Percentiles rank a stretch among this genome's conserved stretches.
These are phyloP conservation scores for Synaphobranchus kaupii DNA, from an alignment of 2,797 vertebrate species.

Conservation along the genomic window DNA sequence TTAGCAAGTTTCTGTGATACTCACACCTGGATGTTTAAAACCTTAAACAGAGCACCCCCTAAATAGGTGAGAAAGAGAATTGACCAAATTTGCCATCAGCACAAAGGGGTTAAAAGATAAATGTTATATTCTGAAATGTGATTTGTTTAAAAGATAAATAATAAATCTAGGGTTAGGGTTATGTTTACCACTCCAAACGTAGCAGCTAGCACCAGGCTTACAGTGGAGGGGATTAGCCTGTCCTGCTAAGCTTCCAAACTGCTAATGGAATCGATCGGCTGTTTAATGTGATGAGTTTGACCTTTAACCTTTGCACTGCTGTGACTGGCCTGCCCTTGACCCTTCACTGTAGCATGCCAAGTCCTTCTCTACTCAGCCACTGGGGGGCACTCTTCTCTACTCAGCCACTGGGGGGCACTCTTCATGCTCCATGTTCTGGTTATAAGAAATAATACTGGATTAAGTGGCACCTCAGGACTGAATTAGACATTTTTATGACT, in stretches of 20 bases:
- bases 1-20: too few species aligned
- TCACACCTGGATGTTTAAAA: too few species aligned
- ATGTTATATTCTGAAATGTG: not conserved
- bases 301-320: not conserved
- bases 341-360: not conserved
- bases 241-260: not conserved
- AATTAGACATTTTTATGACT: not conserved
- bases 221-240: not conserved
- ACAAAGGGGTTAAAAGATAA: too few species aligned
- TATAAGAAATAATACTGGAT: not conserved
- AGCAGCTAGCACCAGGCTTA: not conserved
- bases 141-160: not conserved
- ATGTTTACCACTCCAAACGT: not conserved
- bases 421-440: too few species aligned
- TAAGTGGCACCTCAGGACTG: not conserved
- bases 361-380: not conserved
- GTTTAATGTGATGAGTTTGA: conserved; percentile 1
- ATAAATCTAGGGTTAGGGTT: too few species aligned
- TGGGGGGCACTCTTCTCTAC: not conserved
- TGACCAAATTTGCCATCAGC: too few species aligned
- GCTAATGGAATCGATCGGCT: not conserved
- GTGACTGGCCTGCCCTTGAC: conserved; percentile 1
- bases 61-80: too few species aligned
- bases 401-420: conserved; percentile 1
- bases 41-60: too few species aligned